A percentile compares a stretch with the other conserved stretches of the same genome.
phyloP scores from a whole-genome alignment of 1,140 invertebrate genomes.

The roundworm (Caenorhabditis elegans) region WBcel235 BX284606.5:3661501-3662000 shows the following conservation, averaged over 20 bases:
- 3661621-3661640: neutral
- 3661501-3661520: neutral
- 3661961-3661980: neutral
- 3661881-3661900: neutral
- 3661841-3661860: too few relatives aligned
- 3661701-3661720: neutral
- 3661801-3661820: neutral
- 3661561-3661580: neutral
- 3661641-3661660: neutral
- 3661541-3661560: constrained; percentile 22
- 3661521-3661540: neutral
- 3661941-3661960: neutral
- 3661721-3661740: neutral
- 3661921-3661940: neutral
- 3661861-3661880: neutral
- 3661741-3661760: neutral
- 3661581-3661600: neutral
- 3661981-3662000: neutral
- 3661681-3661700: neutral
- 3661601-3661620: neutral
- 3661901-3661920: neutral
- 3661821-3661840: too few relatives aligned
- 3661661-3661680: neutral
- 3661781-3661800: neutral
- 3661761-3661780: neutral